A percentile compares a stretch with the other conserved stretches of the same genome.
These are phyloP conservation scores for Pyrrhopygopsis socrates DNA, from an alignment of 2,888 invertebrate genomes.

Conservation along the genomic window DNA sequence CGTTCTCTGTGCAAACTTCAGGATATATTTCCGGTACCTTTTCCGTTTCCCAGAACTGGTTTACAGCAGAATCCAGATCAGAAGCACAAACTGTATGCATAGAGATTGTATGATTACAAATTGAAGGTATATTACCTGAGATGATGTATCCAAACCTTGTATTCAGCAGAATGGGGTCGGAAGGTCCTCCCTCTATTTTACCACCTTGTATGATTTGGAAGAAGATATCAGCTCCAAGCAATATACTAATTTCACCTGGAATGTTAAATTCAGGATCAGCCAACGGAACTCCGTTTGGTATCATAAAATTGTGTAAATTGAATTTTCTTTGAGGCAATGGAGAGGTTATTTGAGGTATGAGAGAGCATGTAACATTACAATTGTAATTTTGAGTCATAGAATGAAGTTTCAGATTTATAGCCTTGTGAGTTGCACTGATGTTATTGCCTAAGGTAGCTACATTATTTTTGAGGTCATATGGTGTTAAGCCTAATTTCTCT, in stretches of 20 bases:
- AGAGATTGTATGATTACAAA: neutral
- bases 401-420: too few relatives aligned
- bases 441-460: neutral
- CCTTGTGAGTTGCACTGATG: neutral
- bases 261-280: slow-evolving; percentile 18
- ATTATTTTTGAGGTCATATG: neutral
- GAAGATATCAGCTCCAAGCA: slow-evolving; percentile 22
- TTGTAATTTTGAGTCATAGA: too few relatives aligned
- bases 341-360: neutral
- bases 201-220: slow-evolving; percentile 4
- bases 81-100: slow-evolving; percentile 13
- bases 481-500: neutral
- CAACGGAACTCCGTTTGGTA: slow-evolving; percentile 10
- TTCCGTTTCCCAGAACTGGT: slow-evolving; percentile 7
- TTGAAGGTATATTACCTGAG: too few relatives aligned
- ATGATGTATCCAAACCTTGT: too few relatives aligned
- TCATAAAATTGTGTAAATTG: neutral
- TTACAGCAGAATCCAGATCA: slow-evolving; percentile 8
- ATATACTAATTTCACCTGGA: slow-evolving; percentile 24
- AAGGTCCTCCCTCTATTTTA: neutral
- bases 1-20: slow-evolving; percentile 7
- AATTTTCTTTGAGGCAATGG: neutral
- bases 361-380: too few relatives aligned
- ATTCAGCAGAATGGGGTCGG: neutral
- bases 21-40: slow-evolving; percentile 12